Evolutionary conservation across 2,888 invertebrate species (phyloP).

Genomic region (Papilio protenor): DNA sequence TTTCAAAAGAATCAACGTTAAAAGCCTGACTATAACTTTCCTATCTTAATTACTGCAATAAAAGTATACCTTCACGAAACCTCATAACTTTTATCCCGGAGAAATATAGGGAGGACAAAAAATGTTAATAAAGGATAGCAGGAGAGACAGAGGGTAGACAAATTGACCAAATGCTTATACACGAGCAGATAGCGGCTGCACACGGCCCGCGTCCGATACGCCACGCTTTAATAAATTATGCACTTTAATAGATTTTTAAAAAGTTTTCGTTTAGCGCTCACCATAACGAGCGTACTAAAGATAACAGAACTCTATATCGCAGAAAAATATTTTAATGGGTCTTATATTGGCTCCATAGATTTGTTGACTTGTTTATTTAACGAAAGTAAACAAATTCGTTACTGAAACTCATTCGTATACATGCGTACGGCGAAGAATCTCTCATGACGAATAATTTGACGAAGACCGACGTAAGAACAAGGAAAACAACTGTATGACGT

Average conservation of each 20-base stretch:
- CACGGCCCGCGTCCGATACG: slow-evolving; percentile 55
- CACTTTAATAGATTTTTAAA: slow-evolving; percentile 66
- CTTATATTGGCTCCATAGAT: slow-evolving; percentile 48
- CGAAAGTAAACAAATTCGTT: not conserved
- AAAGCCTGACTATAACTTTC: slow-evolving; percentile 73
- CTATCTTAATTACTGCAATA: slow-evolving; percentile 82
- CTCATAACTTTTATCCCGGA: slow-evolving; percentile 73
- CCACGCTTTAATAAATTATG: slow-evolving; percentile 71
- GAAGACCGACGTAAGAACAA: not conserved
- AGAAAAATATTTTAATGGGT: slow-evolving; percentile 54
- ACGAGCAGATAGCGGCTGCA: slow-evolving; percentile 60
- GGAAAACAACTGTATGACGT: not conserved
- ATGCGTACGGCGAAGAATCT: slow-evolving; percentile 50
- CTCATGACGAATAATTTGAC: slow-evolving; percentile 54
- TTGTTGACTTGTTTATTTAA: not conserved
- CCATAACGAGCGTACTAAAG: slow-evolving; percentile 55
- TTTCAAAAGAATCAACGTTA: slow-evolving; percentile 62
- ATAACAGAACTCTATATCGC: slow-evolving; percentile 53
- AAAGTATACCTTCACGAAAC: slow-evolving; percentile 74
- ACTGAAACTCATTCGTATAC: not conserved
- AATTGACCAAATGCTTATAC: slow-evolving; percentile 72
- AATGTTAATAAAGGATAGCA: slow-evolving; percentile 71
- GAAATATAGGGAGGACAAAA: slow-evolving; percentile 72
- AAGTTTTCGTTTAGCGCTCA: slow-evolving; percentile 54
- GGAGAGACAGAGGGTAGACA: slow-evolving; percentile 63